Percentiles rank a stretch among this genome's conserved stretches.
Evolutionary conservation across 1,140 invertebrate genomes (phyloP).

Genomic region (Diploscapter pachys): DNA sequence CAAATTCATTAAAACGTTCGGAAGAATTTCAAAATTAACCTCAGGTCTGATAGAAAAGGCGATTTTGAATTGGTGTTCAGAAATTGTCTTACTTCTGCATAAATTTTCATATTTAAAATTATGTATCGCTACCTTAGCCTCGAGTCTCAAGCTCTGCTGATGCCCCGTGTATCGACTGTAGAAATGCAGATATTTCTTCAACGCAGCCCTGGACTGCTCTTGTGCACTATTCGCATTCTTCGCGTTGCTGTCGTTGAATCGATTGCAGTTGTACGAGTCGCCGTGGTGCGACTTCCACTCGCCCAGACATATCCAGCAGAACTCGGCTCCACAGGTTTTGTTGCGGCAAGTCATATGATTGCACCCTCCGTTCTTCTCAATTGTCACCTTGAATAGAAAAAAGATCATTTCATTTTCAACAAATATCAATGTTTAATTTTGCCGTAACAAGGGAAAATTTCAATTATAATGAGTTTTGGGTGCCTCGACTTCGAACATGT

Average conservation of each 20-base stretch:
- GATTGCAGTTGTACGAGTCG: constrained; percentile 1
- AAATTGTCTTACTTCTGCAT: no score
- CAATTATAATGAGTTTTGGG: no score
- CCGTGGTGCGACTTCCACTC: constrained; percentile 92
- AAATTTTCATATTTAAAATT: background rate
- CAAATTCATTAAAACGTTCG: no score
- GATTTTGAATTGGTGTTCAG: no score
- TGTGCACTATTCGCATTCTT: background rate
- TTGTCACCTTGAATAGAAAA: constrained; percentile 41
- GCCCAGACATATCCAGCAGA: constrained; percentile 97
- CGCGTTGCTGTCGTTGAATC: background rate
- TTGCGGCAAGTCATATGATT: constrained; percentile 99
- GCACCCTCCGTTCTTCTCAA: constrained; percentile 83
- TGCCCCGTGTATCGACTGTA: constrained; percentile 99
- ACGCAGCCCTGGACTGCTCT: constrained; percentile 75
- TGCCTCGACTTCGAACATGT: no score
- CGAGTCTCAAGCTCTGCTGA: constrained; percentile 95
- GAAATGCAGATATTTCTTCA: constrained; percentile 91
- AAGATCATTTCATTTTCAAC: background rate
- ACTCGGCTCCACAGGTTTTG: constrained; percentile 92
- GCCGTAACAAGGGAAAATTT: no score
- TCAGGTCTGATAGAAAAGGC: no score
- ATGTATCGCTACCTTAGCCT: constrained; percentile 73
- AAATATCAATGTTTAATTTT: no score
- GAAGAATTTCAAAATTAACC: no score